Evolutionary conservation across 2,888 invertebrate genomes (phyloP).

Genomic region (Mactromeris polynyma): DNA sequence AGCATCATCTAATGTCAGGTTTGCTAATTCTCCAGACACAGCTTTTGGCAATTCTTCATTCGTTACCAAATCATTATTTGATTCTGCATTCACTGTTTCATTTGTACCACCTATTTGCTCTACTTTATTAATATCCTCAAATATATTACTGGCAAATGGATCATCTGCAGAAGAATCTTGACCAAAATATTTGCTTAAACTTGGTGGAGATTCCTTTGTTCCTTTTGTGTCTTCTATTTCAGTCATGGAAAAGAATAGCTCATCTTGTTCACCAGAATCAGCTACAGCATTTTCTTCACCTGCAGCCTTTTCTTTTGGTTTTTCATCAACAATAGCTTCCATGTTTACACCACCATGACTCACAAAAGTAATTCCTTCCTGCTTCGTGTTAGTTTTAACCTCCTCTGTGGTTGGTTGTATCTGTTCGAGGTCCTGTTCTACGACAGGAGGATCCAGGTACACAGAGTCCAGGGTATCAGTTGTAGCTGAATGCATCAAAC

Average conservation of each 20-base stretch:
- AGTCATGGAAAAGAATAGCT: conserved; percentile 23
- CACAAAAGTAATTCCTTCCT: not conserved
- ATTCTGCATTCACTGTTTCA: conserved; percentile 27
- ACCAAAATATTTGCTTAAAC: conserved; percentile 81
- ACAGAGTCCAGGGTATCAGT: conserved; percentile 84
- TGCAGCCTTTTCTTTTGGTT: not conserved
- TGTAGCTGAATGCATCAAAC: conserved; percentile 81
- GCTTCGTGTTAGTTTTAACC: not conserved
- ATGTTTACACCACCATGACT: not conserved
- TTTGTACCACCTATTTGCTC: conserved; percentile 48
- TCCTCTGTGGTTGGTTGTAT: not conserved
- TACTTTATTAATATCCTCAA: conserved; percentile 70
- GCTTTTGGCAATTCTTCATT: conserved; percentile 27
- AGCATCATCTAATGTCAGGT: conserved; percentile 46
- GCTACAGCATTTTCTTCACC: not conserved
- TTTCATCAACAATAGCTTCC: not conserved
- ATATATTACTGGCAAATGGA: conserved; percentile 74
- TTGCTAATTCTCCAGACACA: conserved; percentile 37
- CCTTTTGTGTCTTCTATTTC: not conserved
- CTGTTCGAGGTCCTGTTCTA: conserved; percentile 39
- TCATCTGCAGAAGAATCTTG: conserved; percentile 61
- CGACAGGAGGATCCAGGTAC: conserved; percentile 76
- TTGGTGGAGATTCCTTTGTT: conserved; percentile 51
- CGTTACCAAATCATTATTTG: not conserved
- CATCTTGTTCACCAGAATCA: not conserved